These are phyloP conservation scores for Rhinichthys osculus DNA, from an alignment of 2,797 vertebrate genomes.

Conservation along the genomic window DNA sequence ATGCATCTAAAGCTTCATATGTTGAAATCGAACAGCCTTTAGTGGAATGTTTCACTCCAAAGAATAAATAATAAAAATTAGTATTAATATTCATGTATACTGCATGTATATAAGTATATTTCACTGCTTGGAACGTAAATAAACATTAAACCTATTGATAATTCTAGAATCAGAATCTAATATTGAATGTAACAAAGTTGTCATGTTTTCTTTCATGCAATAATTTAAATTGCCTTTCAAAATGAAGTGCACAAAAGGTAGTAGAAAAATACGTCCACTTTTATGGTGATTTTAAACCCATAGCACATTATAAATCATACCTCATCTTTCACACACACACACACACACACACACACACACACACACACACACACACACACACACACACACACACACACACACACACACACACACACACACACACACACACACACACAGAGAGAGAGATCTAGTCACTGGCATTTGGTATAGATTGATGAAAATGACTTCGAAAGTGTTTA, in stretches of 20 bases:
- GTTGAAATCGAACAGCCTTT: neutral
- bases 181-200: neutral
- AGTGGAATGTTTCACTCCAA: neutral
- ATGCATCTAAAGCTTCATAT: neutral
- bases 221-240: neutral
- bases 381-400: too few relatives aligned
- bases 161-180: neutral
- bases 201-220: neutral
- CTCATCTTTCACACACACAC: constrained; percentile 35
- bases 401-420: too few relatives aligned
- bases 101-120: neutral
- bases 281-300: neutral
- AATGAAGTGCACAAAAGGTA: too few relatives aligned
- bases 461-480: constrained; percentile 90
- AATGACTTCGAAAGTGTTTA: constrained; percentile 89
- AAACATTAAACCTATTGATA: neutral
- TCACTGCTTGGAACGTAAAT: neutral
- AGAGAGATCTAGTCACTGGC: constrained; percentile 74
- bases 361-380: too few relatives aligned
- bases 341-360: too few relatives aligned
- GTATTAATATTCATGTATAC: neutral
- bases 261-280: constrained; percentile 20
- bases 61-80: too few relatives aligned
- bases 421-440: constrained; percentile 30
- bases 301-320: neutral